These are phyloP conservation scores for Cisticola juncidis DNA, from an alignment of 2,113 vertebrate genomes.

Conservation along the genomic window DNA sequence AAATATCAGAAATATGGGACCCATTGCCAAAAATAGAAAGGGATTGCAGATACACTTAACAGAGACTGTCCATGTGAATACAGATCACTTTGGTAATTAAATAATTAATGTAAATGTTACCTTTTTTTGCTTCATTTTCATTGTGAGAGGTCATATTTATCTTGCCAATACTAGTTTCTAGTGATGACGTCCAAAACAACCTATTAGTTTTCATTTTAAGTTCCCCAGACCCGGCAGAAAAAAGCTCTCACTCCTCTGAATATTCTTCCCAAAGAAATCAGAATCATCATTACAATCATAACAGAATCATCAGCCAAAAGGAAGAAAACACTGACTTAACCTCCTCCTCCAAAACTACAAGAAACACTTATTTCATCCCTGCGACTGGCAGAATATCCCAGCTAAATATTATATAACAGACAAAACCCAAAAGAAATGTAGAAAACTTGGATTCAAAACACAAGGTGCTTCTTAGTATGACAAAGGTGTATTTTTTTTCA, in stretches of 20 bases:
- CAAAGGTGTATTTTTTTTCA: not conserved
- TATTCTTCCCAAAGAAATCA: not conserved
- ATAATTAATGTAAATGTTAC: not conserved
- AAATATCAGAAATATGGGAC: not conserved
- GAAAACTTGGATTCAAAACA: not conserved
- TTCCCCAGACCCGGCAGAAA: not conserved
- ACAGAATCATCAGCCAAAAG: not conserved
- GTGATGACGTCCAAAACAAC: not conserved
- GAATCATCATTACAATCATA: not conserved
- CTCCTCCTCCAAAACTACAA: not conserved
- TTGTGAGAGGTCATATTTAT: not conserved
- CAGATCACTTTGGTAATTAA: not conserved
- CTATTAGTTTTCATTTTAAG: not conserved
- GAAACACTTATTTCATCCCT: not conserved
- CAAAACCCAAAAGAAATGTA: not conserved
- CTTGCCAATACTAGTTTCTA: not conserved
- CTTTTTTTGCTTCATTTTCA: not conserved
- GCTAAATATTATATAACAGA: not conserved
- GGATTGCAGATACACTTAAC: not conserved
- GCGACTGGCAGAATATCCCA: not conserved
- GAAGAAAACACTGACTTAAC: not conserved
- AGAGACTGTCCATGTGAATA: not conserved
- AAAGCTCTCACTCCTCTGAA: not conserved
- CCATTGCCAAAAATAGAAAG: not conserved
- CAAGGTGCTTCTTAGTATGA: not conserved